Evolutionary conservation across 2,888 invertebrate genomes (phyloP), one percentile per base, ranked within the genome.

Genomic region (Brenthis hecate): DNA sequence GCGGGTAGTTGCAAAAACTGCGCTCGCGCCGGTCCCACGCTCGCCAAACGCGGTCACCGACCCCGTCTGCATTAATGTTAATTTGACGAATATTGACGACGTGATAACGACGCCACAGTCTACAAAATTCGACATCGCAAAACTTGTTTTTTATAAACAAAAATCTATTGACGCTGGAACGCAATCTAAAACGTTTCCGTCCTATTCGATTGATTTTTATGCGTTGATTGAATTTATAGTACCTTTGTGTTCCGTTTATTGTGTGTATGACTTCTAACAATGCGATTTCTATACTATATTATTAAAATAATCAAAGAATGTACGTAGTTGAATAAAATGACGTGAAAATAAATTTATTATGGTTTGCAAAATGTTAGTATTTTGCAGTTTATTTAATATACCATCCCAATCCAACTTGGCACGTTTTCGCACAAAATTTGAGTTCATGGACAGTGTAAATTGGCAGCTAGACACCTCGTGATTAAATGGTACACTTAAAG

Each of bases 11-110:
- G 88, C 88, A 89, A 88, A 89, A 89, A 88, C 76, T 78, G 82
- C 83, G 83, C 80, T 80, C 79, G 81, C 82, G 80, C 78, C 80
- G 85, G 85, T 88, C 89, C 88, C 89, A 89, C 88, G 85, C 81
- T 81, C 81, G 78, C 82, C 83, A 76, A 83, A 83, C 81, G 77
- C 79, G 88, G 87, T 84, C 87, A 85, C 79, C 85, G 79, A 77
- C 81, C 82, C 80, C 77, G 75, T 77, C 77, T 87, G 88, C 88
- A 87, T 83, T 83, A 79, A 88, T 87, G 86, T 80, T 87, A 86
- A 89, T 88, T 89, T 88, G 90, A 87, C 88, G 87, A 88, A 86
- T 86, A 80, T 78, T 79, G 78, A 78, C 79, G 80, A 78, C 69
- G 78, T 77, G 80, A 80, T 81, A 79, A 80, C 78, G 77, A 78